Conservation (phyloP, 2,113 vertebrate species). For the Megaceryle maxima region DNA sequence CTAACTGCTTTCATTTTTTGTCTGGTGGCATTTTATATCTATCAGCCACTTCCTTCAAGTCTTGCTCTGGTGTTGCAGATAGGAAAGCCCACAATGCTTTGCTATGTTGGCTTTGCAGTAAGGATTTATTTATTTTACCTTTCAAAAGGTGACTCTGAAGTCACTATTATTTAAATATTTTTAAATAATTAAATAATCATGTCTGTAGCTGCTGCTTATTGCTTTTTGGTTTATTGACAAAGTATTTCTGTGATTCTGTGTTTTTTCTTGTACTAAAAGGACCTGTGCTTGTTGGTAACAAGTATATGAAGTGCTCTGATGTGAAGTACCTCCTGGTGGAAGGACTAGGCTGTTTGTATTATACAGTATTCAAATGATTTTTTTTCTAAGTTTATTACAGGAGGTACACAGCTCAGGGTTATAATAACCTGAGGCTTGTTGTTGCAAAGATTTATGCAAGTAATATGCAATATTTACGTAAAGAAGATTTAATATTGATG, state of each 20-base stretch:
- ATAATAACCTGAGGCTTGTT: not conserved
- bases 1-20: constrained; percentile 20
- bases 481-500: not conserved
- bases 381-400: not conserved
- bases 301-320: not conserved
- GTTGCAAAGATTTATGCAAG: not conserved
- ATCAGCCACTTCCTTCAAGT: not conserved
- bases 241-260: not conserved
- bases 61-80: not conserved
- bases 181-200: not conserved
- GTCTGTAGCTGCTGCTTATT: constrained; percentile 33
- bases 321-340: not conserved
- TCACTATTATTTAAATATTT: not conserved
- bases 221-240: not conserved
- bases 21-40: not conserved
- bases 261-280: not conserved
- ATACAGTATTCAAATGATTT: not conserved
- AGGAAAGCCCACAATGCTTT: constrained; percentile 5
- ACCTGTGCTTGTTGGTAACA: not conserved
- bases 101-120: not conserved
- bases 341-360: not conserved
- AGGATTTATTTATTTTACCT: constrained; percentile 29
- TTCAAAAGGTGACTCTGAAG: constrained; percentile 34
- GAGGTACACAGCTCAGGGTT: not conserved
- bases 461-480: not conserved